Evolutionary conservation across 2,888 invertebrate species (phyloP).

Genomic region (Cheilosia scutellata): DNA sequence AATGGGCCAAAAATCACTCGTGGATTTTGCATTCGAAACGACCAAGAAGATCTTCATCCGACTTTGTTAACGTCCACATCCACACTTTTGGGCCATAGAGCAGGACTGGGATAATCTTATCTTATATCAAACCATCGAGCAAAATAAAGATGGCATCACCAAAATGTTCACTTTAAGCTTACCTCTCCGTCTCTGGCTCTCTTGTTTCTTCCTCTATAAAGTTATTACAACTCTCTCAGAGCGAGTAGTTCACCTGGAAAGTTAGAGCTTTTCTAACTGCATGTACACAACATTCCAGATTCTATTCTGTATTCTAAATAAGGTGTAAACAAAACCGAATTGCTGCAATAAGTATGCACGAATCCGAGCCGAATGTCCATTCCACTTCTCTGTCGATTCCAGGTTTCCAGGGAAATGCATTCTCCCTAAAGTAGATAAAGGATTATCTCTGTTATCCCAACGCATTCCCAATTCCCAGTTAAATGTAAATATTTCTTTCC

Average conservation of each 20-base stretch:
- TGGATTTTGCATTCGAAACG: too few relatives aligned
- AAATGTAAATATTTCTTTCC: conserved; percentile 24
- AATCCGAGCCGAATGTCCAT: neutral
- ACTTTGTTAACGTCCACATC: too few relatives aligned
- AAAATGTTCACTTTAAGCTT: neutral
- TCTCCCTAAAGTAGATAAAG: conserved; percentile 13
- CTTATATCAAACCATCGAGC: neutral
- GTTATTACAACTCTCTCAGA: neutral
- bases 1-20: too few relatives aligned
- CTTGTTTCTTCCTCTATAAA: neutral
- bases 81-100: too few relatives aligned
- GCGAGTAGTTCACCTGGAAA: conserved; percentile 37
- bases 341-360: conserved; percentile 9
- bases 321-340: conserved; percentile 57
- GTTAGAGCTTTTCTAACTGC: conserved; percentile 26
- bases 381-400: neutral
- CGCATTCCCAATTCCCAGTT: neutral
- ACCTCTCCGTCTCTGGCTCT: neutral
- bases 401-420: conserved; percentile 27
- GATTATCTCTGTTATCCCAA: conserved; percentile 11
- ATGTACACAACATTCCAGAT: conserved; percentile 59
- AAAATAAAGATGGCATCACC: conserved; percentile 28
- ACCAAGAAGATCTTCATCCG: too few relatives aligned
- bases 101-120: too few relatives aligned
- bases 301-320: neutral